Base-by-base conservation (phyloP, 2,113 vertebrate species). In the Oncorhynchus tshawytscha region DNA sequence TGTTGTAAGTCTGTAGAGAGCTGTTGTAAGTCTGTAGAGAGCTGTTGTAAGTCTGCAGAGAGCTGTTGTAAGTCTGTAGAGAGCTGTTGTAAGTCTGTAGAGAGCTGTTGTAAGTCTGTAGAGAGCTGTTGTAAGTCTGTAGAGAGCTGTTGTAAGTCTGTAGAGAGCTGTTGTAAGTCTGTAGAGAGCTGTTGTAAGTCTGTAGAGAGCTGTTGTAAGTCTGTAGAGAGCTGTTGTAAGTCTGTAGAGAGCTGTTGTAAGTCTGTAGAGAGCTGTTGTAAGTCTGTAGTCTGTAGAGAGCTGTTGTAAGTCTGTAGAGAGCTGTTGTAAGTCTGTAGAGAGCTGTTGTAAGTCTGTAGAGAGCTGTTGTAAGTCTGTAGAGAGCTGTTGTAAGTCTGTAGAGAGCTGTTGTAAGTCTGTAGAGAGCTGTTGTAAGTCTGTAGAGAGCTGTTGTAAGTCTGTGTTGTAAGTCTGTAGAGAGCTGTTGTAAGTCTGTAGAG, bases 211-310 rank as follows among this genome's bases (percentile, higher is more conserved):
- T 85, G 82, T 51, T 84, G 84, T 25, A 25, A 25, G 1, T 25
- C 25, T 25, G 25, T 25, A 2, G 25, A 25, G 25, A 25, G 25
- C 7, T 39, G 85, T 77, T 73, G 83, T 80, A 65, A 82, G 71
- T 69, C 69, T 66, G 34, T 39, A 2, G 25, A 25, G 25, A 25
- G 25, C 25, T 25, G 25, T 25, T 25, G 64, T 71, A 69, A 82
- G 81, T 81, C 76, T 66, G 74, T 83, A 78, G 75, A 84, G 78
- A 78, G 82, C 82, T 85, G 82, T 51, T 84, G 84, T 25, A 25
- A 25, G 25, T 25, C 25, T 25, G 25, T 25, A 25, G 25, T 25
- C 25, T 25, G 25, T 25, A 25, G 25, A 25, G 25, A 25, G 25
- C 7, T 39, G 85, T 77, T 73, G 83, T 80, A 65, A 82, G 70